These are phyloP conservation scores for Cariama cristata DNA, from an alignment of 2,113 vertebrate species.

Conservation along the genomic window DNA sequence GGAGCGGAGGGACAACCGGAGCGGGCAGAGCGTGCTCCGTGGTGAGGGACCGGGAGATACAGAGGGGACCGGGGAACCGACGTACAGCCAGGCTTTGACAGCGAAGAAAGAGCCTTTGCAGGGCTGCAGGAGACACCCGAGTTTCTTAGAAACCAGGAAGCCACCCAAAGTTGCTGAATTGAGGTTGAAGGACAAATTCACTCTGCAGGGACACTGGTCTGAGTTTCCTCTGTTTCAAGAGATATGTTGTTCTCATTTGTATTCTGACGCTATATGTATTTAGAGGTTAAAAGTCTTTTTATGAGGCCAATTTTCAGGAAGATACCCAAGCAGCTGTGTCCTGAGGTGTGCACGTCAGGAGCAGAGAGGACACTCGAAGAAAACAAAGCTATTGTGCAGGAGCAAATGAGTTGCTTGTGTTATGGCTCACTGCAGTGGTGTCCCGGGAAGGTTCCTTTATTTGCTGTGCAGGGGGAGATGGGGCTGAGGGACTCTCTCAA, in stretches of 20 bases:
- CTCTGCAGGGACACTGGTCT: neutral
- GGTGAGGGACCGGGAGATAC: neutral
- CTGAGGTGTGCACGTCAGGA: neutral
- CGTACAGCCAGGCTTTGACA: fast-evolving
- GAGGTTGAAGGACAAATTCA: neutral
- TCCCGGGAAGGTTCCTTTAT: neutral
- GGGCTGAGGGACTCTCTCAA: neutral
- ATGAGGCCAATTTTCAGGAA: neutral
- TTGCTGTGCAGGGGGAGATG: neutral
- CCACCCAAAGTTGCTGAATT: neutral
- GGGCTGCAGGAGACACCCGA: neutral
- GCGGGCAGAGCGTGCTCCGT: fast-evolving
- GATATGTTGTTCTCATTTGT: neutral
- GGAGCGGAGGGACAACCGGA: neutral
- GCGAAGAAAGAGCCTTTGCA: neutral
- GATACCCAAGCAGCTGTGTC: neutral
- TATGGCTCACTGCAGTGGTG: neutral
- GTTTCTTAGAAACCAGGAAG: neutral
- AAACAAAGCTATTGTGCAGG: neutral
- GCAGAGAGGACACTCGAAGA: neutral
- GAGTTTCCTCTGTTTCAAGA: neutral
- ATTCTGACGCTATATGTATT: neutral
- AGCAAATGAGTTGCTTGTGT: neutral
- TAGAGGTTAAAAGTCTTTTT: neutral
- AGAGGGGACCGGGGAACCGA: fast-evolving